phyloP scores from a whole-genome alignment of 2,113 vertebrate species.

The Eulemur macaco region DNA sequence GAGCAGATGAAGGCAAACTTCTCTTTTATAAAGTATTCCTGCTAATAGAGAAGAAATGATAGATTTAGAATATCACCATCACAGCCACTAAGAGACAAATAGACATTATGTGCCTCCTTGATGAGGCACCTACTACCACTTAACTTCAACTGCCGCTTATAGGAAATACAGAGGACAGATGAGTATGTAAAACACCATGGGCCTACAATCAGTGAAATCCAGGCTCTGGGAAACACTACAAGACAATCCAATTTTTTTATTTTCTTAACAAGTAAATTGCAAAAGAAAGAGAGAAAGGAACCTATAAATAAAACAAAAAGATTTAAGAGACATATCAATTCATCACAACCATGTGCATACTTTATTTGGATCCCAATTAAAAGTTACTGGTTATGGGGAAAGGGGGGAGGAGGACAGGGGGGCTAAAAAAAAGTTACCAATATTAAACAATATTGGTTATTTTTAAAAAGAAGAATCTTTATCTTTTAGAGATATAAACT shows the following conservation, averaged over 20 bases:
- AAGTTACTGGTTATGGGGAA: background rate
- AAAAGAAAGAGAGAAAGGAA: background rate
- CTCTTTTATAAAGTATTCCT: background rate
- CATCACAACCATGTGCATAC: background rate
- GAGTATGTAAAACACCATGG: background rate
- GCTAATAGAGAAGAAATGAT: background rate
- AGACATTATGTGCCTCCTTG: background rate
- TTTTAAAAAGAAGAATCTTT: background rate
- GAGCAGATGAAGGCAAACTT: background rate
- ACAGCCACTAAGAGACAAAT: background rate
- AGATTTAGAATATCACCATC: background rate
- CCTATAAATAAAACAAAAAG: background rate
- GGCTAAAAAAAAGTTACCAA: background rate
- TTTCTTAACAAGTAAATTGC: constrained; percentile 4
- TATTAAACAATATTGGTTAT: background rate
- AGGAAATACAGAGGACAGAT: background rate
- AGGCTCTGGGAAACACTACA: background rate
- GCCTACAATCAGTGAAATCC: background rate
- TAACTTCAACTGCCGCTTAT: background rate
- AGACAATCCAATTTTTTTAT: background rate
- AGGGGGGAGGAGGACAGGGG: too few relatives aligned
- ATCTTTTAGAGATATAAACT: constrained; percentile 18
- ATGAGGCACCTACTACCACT: background rate
- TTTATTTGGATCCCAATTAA: background rate
- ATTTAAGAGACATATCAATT: background rate